Base-by-base conservation (phyloP, 2,888 invertebrate genomes). In the Erpobdella octoculata region DNA sequence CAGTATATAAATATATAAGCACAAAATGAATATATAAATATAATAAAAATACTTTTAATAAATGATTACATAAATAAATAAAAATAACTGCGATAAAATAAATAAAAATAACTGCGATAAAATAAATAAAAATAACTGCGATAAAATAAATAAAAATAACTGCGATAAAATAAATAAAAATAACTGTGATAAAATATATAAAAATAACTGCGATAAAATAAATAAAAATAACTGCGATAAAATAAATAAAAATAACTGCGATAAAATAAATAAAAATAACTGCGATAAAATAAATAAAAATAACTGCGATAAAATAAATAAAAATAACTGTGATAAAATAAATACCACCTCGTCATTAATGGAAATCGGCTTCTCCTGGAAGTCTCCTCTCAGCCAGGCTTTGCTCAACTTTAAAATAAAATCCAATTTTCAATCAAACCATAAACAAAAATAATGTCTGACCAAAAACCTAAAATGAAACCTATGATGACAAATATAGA, bases 311-410 rank as follows among this genome's bases (percentile, higher is more conserved):
- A 46, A 46, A n/a, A 5, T 15, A 53, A n/a, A 15, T 18, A 33
- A 62, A 12, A 18, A 12, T 12, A 53, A 15, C 53, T 46, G 46
- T n/a, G 21, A 46, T 46, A 46, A 46, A n/a, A 5, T 15, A 53
- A n/a, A 15, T 18, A 33, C 28, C 61, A 77, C 77, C 72, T 76
- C 82, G 79, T 86, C 82, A 83, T 87, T 87, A 74, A 89, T 86
- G 5, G 89, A 87, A 75, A 93, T 87, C 48, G 88, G 87, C 80
- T 90, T 89, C 77, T 89, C 88, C 48, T 88, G 86, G 76, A 87
- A 86, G 37, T 78, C 79, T 41, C 88, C 87, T 18, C 86, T 87
- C 67, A 92, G 85, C 93, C 93, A 93, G 72, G 88, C 88, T 76
- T 90, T 88, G 76, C 91, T 91, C 78, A 94, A 83, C 88, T 90